These are phyloP conservation scores for Mayetiola destructor DNA, from an alignment of 2,888 invertebrate genomes.

Conservation along the genomic window DNA sequence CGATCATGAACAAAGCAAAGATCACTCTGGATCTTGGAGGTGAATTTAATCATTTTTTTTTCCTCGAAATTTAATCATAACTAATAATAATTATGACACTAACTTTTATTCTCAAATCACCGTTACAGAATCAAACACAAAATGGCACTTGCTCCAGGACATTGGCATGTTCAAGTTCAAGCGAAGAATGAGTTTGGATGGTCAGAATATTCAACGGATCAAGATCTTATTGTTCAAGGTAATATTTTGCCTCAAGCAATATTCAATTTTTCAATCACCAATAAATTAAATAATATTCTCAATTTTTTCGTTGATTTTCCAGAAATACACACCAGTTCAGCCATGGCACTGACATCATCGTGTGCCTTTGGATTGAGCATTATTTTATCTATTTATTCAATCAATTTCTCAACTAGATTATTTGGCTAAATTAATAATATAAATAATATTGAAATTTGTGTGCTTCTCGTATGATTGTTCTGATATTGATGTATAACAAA, in stretches of 20 bases:
- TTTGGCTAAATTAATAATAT: not conserved
- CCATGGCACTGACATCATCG: not conserved
- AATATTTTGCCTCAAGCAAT: not conserved
- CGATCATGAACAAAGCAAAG: constrained; percentile 26
- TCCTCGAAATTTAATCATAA: not conserved
- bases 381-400: constrained; percentile 6
- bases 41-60: not conserved
- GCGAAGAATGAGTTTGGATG: constrained; percentile 30
- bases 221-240: constrained; percentile 24
- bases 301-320: not conserved
- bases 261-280: not conserved
- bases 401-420: not conserved
- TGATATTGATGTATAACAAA: not conserved
- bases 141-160: constrained; percentile 27
- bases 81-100: not conserved
- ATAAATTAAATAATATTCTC: not conserved
- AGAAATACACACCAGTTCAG: not conserved
- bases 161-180: constrained; percentile 30
- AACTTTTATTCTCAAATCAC: not conserved
- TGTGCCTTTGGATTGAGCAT: not conserved
- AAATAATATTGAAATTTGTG: not conserved
- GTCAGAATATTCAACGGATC: constrained; percentile 29
- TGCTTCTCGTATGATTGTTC: too few species aligned
- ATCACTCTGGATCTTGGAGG: constrained; percentile 29
- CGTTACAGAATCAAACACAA: constrained; percentile 25